Evolutionary conservation across 2,113 vertebrate genomes (phyloP).

Genomic region (Suricata suricatta): DNA sequence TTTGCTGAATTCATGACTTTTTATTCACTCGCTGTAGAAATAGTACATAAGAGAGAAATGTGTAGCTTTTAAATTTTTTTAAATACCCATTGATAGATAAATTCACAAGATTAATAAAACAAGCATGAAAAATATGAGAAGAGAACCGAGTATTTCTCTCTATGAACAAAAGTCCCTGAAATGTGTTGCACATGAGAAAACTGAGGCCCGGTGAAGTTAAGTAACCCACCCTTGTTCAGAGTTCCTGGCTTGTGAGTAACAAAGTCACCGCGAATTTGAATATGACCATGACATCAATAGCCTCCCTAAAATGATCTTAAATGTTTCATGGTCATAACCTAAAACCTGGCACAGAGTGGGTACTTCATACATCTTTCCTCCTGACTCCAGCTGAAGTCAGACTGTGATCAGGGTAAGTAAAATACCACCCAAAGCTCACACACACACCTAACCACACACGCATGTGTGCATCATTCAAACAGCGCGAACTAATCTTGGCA

Average conservation of each 20-base stretch:
- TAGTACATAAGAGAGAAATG: not conserved
- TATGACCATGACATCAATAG: not conserved
- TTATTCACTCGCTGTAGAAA: constrained; percentile 13
- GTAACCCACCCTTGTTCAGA: not conserved
- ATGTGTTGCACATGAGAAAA: not conserved
- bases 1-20: constrained; percentile 48
- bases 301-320: not conserved
- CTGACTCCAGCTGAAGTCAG: not conserved
- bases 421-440: not conserved
- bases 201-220: not conserved
- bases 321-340: not conserved
- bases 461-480: not conserved
- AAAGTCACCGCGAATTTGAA: not conserved
- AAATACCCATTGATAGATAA: constrained; percentile 47
- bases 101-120: constrained; percentile 30
- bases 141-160: not conserved
- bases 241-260: not conserved
- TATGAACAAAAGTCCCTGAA: not conserved
- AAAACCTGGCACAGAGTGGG: not conserved
- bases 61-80: not conserved
- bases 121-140: not conserved
- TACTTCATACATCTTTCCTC: not conserved
- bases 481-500: not conserved
- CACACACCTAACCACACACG: not conserved
- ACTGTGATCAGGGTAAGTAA: not conserved